phyloP scores from a whole-genome alignment of 2,113 vertebrate species.

The Anhinga rufa region DNA sequence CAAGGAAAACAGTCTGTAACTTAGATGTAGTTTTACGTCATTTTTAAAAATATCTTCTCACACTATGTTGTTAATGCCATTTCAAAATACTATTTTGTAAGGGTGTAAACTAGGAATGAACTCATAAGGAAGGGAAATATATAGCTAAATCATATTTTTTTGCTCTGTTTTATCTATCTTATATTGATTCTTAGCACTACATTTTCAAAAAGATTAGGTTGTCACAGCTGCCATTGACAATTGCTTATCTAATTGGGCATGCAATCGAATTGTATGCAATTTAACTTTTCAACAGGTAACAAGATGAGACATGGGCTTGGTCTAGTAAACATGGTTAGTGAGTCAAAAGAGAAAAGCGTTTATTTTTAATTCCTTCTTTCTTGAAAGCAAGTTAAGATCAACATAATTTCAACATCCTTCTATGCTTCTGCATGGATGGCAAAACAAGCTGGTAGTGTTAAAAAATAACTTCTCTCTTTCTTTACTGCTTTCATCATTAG shows the following conservation, averaged over 20 bases:
- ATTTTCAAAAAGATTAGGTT: background rate
- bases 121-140: background rate
- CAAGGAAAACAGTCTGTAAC: conserved; percentile 58
- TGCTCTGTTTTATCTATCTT: background rate
- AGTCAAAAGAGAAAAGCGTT: background rate
- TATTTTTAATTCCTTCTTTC: background rate
- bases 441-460: background rate
- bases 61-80: background rate
- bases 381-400: background rate
- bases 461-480: background rate
- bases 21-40: conserved; percentile 34
- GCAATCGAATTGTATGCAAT: background rate
- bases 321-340: background rate
- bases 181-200: background rate
- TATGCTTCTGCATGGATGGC: background rate
- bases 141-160: background rate
- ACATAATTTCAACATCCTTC: background rate
- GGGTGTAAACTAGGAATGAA: conserved; percentile 1
- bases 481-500: background rate
- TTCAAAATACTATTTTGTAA: conserved; percentile 16
- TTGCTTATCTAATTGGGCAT: conserved; percentile 28
- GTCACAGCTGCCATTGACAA: background rate
- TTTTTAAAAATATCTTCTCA: conserved; percentile 41
- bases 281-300: conserved; percentile 29
- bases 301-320: background rate